Base-by-base conservation (phyloP, 2,797 vertebrate genomes). In the Paguma larvata region DNA sequence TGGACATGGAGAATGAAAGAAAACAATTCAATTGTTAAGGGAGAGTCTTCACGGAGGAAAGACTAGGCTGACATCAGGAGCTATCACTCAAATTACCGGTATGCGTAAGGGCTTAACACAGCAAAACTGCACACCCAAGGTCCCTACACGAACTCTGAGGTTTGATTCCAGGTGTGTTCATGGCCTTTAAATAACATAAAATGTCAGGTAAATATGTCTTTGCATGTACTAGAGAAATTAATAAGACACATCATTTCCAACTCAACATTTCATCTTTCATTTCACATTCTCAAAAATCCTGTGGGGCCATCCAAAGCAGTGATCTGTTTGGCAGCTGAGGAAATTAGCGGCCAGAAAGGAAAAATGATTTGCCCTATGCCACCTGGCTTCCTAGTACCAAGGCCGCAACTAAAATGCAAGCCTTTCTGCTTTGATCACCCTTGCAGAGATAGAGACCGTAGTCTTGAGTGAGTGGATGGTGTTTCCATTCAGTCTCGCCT, bases 171-270 rank as follows among this genome's bases (percentile, higher is more conserved):
- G 30, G 15, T 77, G 14, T 85, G 12, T 56, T 70, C 53, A 21
- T 89, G 89, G 46, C 79, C 67, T 88, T 85, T 77, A 65, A 80
- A 86, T 95, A 91, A 59, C 72, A 27, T 5, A 73, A 87, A 91
- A 44, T 67, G 16, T 41, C 53, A 73, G n/a, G 4, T 59, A 91
- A 46, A 23, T 63, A 32, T 75, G 72, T 38, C 16, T 82, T 92
- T 78, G 59, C 87, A 59, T 25, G 8, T 79, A 82, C 67, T 48
- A 41, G n/a, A 83, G 56, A 94, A 89, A 79, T 67, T 91, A 91
- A 30, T 79, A 62, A 85, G 34, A 56, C 3, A 77, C 3, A 79
- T 21, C 13, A 7, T 91, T 73, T 32, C 23, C 72, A 88, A 25
- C 18, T 59, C 80, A 92, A 27, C 53, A 72, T 19, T 73, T 75